A percentile compares a stretch with the other conserved stretches of the same genome.
Evolutionary conservation across 2,888 invertebrate genomes (phyloP).

Genomic region (Phrixothrix hirtus): DNA sequence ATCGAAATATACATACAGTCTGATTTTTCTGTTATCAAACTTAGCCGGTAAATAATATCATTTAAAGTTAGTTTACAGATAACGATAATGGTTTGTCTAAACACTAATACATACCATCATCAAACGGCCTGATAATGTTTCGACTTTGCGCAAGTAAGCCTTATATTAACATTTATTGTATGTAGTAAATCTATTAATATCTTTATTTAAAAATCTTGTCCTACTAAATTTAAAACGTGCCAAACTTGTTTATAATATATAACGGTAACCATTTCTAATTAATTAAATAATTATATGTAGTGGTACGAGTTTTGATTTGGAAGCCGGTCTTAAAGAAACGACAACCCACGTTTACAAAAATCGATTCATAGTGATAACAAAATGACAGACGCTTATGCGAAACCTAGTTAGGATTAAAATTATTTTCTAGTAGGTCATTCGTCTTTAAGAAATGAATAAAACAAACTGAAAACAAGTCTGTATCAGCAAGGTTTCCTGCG

Average conservation of each 20-base stretch:
- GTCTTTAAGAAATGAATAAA: conserved; percentile 5
- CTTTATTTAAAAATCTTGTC: neutral
- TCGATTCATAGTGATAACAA: too few relatives aligned
- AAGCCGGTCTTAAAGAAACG: too few relatives aligned
- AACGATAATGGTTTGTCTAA: neutral
- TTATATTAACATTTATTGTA: neutral
- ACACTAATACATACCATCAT: too few relatives aligned
- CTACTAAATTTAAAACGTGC: neutral
- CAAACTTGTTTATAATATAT: neutral
- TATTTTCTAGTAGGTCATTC: conserved; percentile 8
- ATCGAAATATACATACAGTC: conserved; percentile 6
- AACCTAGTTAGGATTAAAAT: too few relatives aligned
- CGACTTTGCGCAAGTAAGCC: neutral
- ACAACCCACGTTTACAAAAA: too few relatives aligned
- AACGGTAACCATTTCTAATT: neutral
- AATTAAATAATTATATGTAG: too few relatives aligned
- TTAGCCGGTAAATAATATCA: too few relatives aligned
- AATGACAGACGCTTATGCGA: too few relatives aligned
- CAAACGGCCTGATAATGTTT: too few relatives aligned
- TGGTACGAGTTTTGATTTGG: too few relatives aligned
- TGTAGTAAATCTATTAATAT: neutral
- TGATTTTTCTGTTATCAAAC: conserved; percentile 2
- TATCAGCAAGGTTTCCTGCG: conserved; percentile 18
- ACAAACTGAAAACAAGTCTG: conserved; percentile 19
- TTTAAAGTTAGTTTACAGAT: neutral